phyloP scores from a whole-genome alignment of 2,113 vertebrate genomes.

The Salvator merianae region DNA sequence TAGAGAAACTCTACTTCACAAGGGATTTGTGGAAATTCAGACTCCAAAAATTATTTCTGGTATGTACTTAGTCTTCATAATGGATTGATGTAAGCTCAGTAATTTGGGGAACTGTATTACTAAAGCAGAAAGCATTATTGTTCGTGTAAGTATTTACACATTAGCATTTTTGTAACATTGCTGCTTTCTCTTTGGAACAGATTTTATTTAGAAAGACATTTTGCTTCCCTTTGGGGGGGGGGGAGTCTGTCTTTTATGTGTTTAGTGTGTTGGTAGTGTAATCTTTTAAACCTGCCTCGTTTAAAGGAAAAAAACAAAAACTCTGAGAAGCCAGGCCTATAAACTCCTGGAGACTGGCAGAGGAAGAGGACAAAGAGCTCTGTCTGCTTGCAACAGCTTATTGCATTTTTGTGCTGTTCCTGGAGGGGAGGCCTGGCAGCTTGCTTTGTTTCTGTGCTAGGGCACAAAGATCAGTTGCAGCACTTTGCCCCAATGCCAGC shows the following conservation, averaged over 20 bases:
- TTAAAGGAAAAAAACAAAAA: not conserved
- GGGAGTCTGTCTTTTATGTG: not conserved
- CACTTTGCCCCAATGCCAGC: not conserved
- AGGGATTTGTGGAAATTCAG: constrained; percentile 97
- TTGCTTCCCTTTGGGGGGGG: not conserved
- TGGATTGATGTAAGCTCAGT: not conserved
- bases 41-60: constrained; percentile 99
- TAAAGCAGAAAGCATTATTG: not conserved
- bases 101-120: not conserved
- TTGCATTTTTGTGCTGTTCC: not conserved
- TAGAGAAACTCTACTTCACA: constrained; percentile 90
- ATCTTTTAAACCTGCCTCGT: not conserved
- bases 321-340: not conserved
- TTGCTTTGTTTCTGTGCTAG: not conserved
- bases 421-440: not conserved
- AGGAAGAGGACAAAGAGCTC: not conserved
- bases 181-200: not conserved
- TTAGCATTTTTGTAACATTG: not conserved
- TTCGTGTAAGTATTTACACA: not conserved
- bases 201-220: not conserved
- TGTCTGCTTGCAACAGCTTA: not conserved
- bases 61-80: constrained; percentile 57
- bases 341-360: not conserved
- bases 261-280: not conserved
- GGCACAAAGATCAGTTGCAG: not conserved